Evolutionary conservation across 2,797 vertebrate genomes (phyloP).

Genomic region (Silurus lanzhouensis): DNA sequence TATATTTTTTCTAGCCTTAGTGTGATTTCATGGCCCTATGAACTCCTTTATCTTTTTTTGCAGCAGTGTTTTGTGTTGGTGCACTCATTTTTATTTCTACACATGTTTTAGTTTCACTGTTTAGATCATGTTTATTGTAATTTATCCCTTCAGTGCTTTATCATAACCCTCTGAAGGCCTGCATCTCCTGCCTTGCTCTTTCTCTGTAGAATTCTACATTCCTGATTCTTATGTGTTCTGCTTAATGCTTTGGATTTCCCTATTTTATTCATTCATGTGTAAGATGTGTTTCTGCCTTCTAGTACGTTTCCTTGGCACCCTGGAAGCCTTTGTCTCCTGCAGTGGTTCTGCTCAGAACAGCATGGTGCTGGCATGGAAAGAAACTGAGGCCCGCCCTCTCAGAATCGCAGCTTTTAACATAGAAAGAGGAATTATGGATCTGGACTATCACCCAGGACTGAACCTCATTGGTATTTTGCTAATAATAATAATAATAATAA

Average conservation of each 20-base stretch:
- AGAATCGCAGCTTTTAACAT: conserved; percentile 69
- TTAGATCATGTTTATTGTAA: background rate
- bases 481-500: background rate
- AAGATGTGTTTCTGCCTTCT: conserved; percentile 12
- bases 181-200: background rate
- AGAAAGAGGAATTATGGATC: conserved; percentile 73
- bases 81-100: background rate
- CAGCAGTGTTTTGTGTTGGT: background rate
- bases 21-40: conserved; percentile 3
- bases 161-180: background rate
- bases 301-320: conserved; percentile 73
- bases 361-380: conserved; percentile 76
- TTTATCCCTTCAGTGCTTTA: background rate
- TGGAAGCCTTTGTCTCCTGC: conserved; percentile 79
- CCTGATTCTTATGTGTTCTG: conserved; percentile 1
- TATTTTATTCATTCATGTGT: background rate
- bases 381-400: conserved; percentile 67
- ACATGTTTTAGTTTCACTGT: background rate
- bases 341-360: conserved; percentile 70
- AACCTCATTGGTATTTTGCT: conserved; percentile 76
- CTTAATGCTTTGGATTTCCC: background rate
- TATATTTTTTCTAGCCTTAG: no score
- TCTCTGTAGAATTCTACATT: background rate
- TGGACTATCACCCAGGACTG: conserved; percentile 76
- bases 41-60: background rate